Evolutionary conservation across 2,797 vertebrate genomes (phyloP).

Genomic region (Rhinogobio ventralis): DNA sequence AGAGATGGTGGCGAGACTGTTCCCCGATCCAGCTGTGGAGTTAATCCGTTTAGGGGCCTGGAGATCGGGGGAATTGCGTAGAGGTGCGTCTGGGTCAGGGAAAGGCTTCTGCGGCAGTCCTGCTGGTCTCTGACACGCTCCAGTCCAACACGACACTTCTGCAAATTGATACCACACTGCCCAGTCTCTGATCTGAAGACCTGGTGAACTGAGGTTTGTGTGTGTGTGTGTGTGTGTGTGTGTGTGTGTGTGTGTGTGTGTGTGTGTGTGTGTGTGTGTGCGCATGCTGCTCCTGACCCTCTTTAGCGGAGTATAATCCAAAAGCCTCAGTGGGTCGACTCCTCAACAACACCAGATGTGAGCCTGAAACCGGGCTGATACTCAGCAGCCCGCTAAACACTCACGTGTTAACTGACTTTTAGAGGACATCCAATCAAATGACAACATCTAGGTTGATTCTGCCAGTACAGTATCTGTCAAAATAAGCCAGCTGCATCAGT

Average conservation of each 20-base stretch:
- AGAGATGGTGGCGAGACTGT: conserved; percentile 31
- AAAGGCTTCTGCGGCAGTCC: background rate
- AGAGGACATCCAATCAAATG: conserved; percentile 43
- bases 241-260: conserved; percentile 2
- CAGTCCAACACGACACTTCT: background rate
- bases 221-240: background rate
- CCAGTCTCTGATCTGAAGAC: background rate
- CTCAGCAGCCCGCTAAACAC: conserved; percentile 42
- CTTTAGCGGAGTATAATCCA: conserved; percentile 53
- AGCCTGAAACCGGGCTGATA: conserved; percentile 50
- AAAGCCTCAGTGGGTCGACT: conserved; percentile 41
- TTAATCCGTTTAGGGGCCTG: conserved; percentile 43
- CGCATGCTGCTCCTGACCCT: conserved; percentile 28
- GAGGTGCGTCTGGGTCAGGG: conserved; percentile 33
- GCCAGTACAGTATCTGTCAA: conserved; percentile 33
- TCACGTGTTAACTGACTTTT: conserved; percentile 40
- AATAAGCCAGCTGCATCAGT: conserved; percentile 30
- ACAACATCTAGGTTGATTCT: conserved; percentile 6
- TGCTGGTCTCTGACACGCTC: background rate
- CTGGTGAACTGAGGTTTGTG: background rate
- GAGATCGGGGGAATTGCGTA: conserved; percentile 18
- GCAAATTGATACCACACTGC: conserved; percentile 26
- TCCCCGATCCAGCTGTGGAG: conserved; percentile 22
- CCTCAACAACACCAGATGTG: conserved; percentile 60
- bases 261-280: conserved; percentile 41